These are phyloP conservation scores for Ciconia stormi DNA, from an alignment of 2,113 vertebrate genomes.

Conservation along the genomic window DNA sequence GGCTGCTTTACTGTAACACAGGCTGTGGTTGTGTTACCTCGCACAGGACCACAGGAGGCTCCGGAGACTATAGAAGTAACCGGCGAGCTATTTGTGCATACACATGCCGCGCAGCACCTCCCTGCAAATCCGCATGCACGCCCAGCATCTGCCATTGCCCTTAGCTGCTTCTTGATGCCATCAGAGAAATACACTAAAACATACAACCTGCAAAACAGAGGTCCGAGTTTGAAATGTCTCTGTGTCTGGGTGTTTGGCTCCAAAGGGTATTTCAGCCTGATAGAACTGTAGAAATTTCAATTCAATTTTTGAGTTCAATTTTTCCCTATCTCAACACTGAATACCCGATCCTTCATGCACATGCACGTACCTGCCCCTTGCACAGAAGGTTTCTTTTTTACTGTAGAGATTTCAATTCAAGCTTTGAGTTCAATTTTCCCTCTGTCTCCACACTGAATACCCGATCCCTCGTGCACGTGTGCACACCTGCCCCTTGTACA, in stretches of 20 bases:
- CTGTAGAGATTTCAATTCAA: background rate
- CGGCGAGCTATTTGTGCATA: background rate
- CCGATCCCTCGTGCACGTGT: background rate
- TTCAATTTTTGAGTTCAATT: background rate
- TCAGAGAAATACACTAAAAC: background rate
- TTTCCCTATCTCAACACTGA: background rate
- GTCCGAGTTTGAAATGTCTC: background rate
- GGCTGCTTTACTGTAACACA: background rate
- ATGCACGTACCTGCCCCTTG: background rate
- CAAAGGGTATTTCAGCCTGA: background rate
- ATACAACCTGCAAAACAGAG: background rate
- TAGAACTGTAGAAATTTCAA: background rate
- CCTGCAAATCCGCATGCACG: background rate
- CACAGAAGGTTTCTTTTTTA: background rate
- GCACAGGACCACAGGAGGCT: background rate
- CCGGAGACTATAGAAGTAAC: background rate
- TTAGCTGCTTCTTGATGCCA: background rate
- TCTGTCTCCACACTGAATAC: background rate
- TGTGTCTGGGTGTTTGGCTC: background rate
- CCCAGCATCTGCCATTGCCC: background rate
- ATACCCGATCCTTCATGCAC: accelerated
- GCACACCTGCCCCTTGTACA: background rate
- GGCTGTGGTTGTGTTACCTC: background rate
- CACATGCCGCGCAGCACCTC: background rate
- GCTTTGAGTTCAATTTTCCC: background rate